A percentile compares a stretch with the other conserved stretches of the same genome.
Conservation (phyloP, 2,797 vertebrate species). For the Cynodonichthys magdalenae region DNA sequence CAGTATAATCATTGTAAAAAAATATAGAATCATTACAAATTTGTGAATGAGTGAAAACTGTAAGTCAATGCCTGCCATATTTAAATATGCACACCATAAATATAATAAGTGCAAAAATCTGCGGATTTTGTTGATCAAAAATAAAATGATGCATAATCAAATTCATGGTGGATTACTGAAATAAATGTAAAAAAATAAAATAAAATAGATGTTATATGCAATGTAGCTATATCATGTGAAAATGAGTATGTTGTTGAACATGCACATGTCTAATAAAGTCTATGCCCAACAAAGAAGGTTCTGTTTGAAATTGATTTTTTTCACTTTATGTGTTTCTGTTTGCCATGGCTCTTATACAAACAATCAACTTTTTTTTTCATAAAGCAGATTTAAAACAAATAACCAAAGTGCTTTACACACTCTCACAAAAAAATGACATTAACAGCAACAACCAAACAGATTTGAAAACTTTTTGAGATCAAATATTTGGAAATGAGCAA, state of each 20-base stretch:
- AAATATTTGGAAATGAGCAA: too few relatives aligned
- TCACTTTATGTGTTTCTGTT: too few relatives aligned
- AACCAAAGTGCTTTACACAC: too few relatives aligned
- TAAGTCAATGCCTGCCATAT: constrained; percentile 75
- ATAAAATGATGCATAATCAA: constrained; percentile 62
- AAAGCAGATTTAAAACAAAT: too few relatives aligned
- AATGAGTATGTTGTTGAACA: constrained; percentile 77
- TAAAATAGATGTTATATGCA: constrained; percentile 83
- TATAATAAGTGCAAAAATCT: constrained; percentile 62
- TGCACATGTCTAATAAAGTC: constrained; percentile 83
- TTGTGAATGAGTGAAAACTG: constrained; percentile 60
- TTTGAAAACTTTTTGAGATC: too few relatives aligned
- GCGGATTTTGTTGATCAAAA: constrained; percentile 49
- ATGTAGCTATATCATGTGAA: constrained; percentile 81
- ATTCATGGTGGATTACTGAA: constrained; percentile 78
- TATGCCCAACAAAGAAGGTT: constrained; percentile 56
- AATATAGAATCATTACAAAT: constrained; percentile 57
- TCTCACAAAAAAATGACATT: too few relatives aligned
- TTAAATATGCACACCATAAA: constrained; percentile 57
- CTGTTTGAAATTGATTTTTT: background rate
- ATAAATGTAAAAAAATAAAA: constrained; percentile 71
- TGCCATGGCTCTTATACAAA: too few relatives aligned
- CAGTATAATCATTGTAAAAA: constrained; percentile 66
- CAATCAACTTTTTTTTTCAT: too few relatives aligned
- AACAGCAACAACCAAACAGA: too few relatives aligned